Evolutionary conservation across 2,113 vertebrate species (phyloP), one percentile per base, ranked within the genome.

Genomic region (Henicopernis longicauda): DNA sequence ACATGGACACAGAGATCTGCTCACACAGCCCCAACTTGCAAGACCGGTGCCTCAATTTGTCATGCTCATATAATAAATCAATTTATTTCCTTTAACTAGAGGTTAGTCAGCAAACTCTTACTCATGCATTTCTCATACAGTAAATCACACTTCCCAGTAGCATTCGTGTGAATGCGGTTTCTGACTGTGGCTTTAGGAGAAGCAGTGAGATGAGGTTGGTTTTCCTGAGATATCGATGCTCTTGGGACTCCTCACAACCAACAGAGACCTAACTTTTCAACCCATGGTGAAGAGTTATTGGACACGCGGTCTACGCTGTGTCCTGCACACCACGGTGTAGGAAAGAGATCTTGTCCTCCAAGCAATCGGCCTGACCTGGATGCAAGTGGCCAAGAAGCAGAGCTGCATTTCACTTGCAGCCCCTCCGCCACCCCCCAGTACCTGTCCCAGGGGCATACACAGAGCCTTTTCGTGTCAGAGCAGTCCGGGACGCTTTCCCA

Each of bases 91-190:
- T 94, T 88, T 71, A 85, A 45, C 57, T 8, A 26, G 45, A 66
- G 52, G 70, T 95, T 95, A 96, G 95, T 95, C 95, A 96, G 95
- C 93, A 93, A 91, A 91, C 87, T 72, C 82, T 93, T 83, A 76
- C 91, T 96, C 89, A 91, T 15, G 25, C 25, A 6, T 79, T 84
- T 91, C 81, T 89, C 21, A 6, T 16, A 27, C 58, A 66, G 31
- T 38, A 49, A 70, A 36, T 57, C 61, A 44, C 52, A 20, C 61
- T 85, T 93, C 81, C 76, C 16, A 11, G 73, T 71, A 67, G 83
- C 34, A 22, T 36, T 71, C 0, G 1, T 82, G 52, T 72, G 65
- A 80, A 29, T 8, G 49, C 0, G 1, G 63, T 47, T 77, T 62
- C 50, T 62, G 62, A 36, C 50, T 26, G 73, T 34, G 61, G 55